Conservation (phyloP, 2,888 invertebrate species). For the Panzeria rudis region DNA sequence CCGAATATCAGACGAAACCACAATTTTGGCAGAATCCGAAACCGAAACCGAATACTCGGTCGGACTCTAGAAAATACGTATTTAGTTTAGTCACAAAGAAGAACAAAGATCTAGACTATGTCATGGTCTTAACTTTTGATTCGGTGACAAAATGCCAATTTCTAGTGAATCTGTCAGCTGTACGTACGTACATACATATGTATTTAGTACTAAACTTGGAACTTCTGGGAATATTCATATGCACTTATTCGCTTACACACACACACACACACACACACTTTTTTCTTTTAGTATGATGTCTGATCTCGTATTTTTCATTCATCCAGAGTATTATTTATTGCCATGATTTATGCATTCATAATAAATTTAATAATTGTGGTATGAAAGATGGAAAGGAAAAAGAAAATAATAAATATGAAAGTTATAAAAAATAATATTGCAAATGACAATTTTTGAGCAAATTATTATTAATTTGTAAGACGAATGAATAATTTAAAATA, state of each 20-base stretch:
- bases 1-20: no score
- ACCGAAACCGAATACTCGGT: no score
- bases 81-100: no score
- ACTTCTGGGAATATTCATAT: background rate
- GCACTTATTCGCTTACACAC: background rate
- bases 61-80: no score
- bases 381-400: slow-evolving; percentile 5
- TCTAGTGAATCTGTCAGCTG: background rate
- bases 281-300: background rate
- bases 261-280: background rate
- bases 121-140: no score
- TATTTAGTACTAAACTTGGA: background rate
- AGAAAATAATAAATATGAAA: background rate
- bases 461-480: slow-evolving; percentile 41
- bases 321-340: slow-evolving; percentile 54
- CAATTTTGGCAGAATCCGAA: no score
- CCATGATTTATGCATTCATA: slow-evolving; percentile 58
- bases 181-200: no score
- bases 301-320: background rate
- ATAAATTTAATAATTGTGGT: slow-evolving; percentile 54
- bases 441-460: slow-evolving; percentile 36
- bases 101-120: no score
- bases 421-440: slow-evolving; percentile 3
- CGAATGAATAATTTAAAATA: slow-evolving; percentile 2
- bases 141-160: background rate